Base-by-base conservation (phyloP, 2,797 vertebrate genomes). In the Malacoraja senta region DNA sequence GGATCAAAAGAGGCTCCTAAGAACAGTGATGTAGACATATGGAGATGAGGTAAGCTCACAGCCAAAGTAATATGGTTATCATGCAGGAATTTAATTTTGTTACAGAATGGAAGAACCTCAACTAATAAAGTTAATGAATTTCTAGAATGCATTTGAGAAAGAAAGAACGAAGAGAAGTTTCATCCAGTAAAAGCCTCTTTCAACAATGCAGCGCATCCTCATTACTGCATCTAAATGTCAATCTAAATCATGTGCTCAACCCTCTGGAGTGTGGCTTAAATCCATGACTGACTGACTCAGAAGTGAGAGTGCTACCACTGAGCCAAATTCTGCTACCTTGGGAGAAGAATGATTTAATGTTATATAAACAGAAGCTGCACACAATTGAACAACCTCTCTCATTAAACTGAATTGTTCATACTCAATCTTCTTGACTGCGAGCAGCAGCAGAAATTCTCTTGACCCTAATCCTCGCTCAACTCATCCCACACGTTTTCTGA, bases 61-160 rank as follows among this genome's bases (percentile, higher is more conserved):
- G n/a, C n/a, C 32, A 32, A 88, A 32, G 10, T 32, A 19, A 65
- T 32, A n/a, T 74, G 19, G 71, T 88, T 65, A 65, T n/a, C 0
- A 35, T 65, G 6, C 29, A n/a, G 65, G 15, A 32, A 32, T 88
- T 88, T 88, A 65, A 65, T 88, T 32, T 32, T 7, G 29, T 35
- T 17, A 61, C 2, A 65, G 61, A 88, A n/a, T 19, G 6, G 29
- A 63, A 65, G n/a, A 32, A 65, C n/a, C 61, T 88, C 61, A 65
- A 32, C n/a, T 32, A 63, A 86, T 63, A 86, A 63, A 86, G 83
- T 29, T 15, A 63, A 65, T 88, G n/a, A 88, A 88, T 65, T 88
- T 88, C 29, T 88, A 32, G 84, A 88, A 32, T 35, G 58, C 0
- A 61, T 84, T 61, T 44, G 24, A 65, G 61, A 32, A 83, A 86